Evolutionary conservation across 64 coral and sea anemone genomes (phyloP), one percentile per base, ranked within the genome.

Genomic region (Platygyra sinensis): DNA sequence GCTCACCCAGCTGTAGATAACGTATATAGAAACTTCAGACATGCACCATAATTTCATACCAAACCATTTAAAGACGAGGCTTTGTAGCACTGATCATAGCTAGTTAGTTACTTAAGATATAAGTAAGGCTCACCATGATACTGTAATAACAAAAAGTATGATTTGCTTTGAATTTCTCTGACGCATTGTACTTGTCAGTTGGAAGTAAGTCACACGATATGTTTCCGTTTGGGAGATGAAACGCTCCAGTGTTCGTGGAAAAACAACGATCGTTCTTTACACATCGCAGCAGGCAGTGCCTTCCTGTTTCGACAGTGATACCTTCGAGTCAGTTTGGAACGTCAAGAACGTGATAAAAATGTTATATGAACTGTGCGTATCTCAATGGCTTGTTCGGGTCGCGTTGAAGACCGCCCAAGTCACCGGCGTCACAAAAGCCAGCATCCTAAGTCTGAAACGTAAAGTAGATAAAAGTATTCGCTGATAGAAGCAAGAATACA

Each of bases 161-260:
- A 29, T 57, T 87, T 13, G 46, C 20, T n/a, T 28, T 20, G 49
- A 87, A 87, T 10, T 87, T 87, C 15, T 74, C 42, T 57, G 65
- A 73, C 30, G 39, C 83, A 31, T 73, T 86, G 83, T 73, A 72
- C 36, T 55, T 86, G 83, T 86, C 83, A 12, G 64, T 86, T 18
- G 36, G 8, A 36, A 86, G 83, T 17, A 86, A 31, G n/a, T 72
- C 32, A 49, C 83, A 86, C 65, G 63, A 15, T 29, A 67, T 5
- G 54, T 51, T 46, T 14, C 38, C 83, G 36, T 86, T 38, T 14
- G 49, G 17, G 54, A 0, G n/a, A n/a, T n/a, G n/a, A n/a, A n/a
- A n/a, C n/a, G n/a, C n/a, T n/a, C n/a, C n/a, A n/a, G n/a, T n/a
- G 31, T 87, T 87, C 13, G 18, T 30, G 39, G 83, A 74, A 74